These are phyloP conservation scores for Lophura nycthemera DNA, from an alignment of 2,113 vertebrate genomes.

Conservation along the genomic window DNA sequence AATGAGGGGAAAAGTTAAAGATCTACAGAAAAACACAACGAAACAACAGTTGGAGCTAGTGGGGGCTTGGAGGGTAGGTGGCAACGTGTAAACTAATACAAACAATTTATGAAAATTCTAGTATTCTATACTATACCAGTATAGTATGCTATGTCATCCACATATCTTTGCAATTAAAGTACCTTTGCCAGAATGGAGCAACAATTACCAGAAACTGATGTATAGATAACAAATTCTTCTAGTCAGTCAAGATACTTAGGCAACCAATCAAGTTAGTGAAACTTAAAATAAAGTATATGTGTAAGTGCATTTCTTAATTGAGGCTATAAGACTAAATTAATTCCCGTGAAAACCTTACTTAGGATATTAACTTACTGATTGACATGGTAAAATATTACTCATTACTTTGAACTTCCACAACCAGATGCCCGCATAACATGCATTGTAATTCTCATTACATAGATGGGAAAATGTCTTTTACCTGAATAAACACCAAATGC, in stretches of 20 bases:
- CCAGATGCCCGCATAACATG: background rate
- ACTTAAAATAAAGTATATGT: background rate
- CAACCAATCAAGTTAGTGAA: background rate
- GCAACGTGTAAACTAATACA: background rate
- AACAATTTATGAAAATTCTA: background rate
- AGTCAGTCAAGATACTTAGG: background rate
- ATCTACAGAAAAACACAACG: background rate
- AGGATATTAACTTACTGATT: background rate
- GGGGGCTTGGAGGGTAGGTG: background rate
- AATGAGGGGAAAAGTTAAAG: background rate
- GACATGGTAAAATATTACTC: background rate
- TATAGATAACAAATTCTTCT: background rate
- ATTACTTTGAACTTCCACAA: constrained; percentile 10
- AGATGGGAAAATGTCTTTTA: background rate
- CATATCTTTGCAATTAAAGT: background rate
- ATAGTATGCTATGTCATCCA: background rate
- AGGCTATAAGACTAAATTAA: background rate
- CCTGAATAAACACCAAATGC: background rate
- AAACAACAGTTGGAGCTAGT: background rate
- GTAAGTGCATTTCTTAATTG: background rate
- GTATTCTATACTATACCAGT: too few species aligned
- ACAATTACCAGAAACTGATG: fast-evolving
- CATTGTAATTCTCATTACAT: background rate
- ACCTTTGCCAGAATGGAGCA: background rate
- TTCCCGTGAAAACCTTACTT: background rate